Base-by-base conservation (phyloP, 2,888 invertebrate genomes). In the Aromia moschata region DNA sequence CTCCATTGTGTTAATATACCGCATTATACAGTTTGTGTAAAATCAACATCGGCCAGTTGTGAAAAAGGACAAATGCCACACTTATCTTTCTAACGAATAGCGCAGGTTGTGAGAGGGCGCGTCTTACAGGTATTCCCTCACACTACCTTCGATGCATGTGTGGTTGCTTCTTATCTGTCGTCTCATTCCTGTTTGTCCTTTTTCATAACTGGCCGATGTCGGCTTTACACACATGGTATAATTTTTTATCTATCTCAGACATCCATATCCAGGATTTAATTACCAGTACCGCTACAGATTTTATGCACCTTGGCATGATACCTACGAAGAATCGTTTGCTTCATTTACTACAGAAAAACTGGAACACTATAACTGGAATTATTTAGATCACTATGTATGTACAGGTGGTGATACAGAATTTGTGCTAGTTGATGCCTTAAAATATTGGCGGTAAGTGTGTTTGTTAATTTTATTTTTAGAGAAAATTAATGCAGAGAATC, bases 331-430 rank as follows among this genome's bases (percentile, higher is more conserved):
- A 33, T 97, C 96, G 0, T 94, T 93, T 86, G 96, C 96, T 0
- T 92, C 94, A 38, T 98, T 98, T 80, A 91, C 92, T 1, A 95
- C 96, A 0, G 96, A 98, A 81, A 94, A 95, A 76, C 82, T 97
- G 52, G 98, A 98, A 81, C 95, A 93, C 70, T 98, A 93, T 78
- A 96, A 95, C 82, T 98, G 98, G 98, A 98, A 97, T 81, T 95
- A 96, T 77, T 87, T 98, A 83, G 98, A 98, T 82, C 94, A 96
- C 79, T 98, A 97, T 78, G 95, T 98, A 65, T 96, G 96, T 75
- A 95, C 95, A 0, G 85, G 95, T 60, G 97, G 97, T 0, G 96
- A 96, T 77, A 71, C 93, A 0, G 96, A 96, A 78, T 96, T 94
- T 82, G 86, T 89, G 20, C 83, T 96, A 18, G 90, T 89, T 62